Base-by-base conservation (phyloP, 2,888 invertebrate genomes). In the Drosophila testacea region DNA sequence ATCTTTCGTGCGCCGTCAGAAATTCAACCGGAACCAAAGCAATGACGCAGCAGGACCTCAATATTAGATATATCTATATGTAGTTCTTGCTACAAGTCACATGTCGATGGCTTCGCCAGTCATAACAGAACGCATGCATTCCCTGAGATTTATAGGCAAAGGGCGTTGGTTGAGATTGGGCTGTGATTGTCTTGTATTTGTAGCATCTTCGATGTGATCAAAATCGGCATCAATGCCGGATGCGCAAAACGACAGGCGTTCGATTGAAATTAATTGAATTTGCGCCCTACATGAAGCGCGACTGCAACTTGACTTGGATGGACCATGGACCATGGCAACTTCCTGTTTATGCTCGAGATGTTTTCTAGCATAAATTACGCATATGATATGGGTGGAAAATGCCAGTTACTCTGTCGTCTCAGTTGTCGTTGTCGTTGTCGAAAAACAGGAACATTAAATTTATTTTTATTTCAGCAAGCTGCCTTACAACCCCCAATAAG, bases 221-320 rank as follows among this genome's bases (percentile, higher is more conserved):
- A 22, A 42, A 42, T 63, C 39, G 75, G 66, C 71, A 88, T 90
- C 87, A 69, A 90, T 85, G 88, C 84, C 85, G 90, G 85, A 86
- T 89, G 79, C 63, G 72, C 76, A 74, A 89, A 85, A 86, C 91
- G 91, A 90, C 92, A 91, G 91, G 89, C 92, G 91, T 85, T 88
- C 92, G 92, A 91, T 92, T 92, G 92, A 91, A 90, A 91, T 92
- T 91, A 91, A 92, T 91, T 92, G 91, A 91, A 91, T 91, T 91
- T 90, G 81, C 80, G 77, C 80, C 73, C 75, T 70, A 70, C 69
- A 59, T 65, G 60, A 60, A 67, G 32, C 62, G 67, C 51, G 56
- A 70, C 79, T 67, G 56, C 66, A 81, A 83, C 88, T 85, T 88
- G 74, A 80, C 81, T 80, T 74, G 44, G 50, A 48, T 57, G 71